Evolutionary conservation across 1,140 invertebrate species (phyloP), one percentile per base, ranked within the genome.

Genomic region (Nylanderia fulva): DNA sequence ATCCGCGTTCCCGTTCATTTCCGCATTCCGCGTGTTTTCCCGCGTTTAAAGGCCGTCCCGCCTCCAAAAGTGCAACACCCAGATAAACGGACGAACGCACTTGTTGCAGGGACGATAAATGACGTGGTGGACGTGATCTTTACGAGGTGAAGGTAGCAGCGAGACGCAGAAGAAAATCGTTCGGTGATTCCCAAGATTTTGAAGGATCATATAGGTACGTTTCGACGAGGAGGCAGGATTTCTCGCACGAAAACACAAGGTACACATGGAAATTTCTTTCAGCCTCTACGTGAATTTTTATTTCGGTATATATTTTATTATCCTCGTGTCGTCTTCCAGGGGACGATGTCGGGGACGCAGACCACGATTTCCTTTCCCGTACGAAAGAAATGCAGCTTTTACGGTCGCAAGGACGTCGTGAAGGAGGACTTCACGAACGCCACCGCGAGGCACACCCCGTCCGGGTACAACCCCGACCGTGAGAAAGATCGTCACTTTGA

Each of bases 401-500:
- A 93, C 36, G 88, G 87, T 5, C 84, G 4, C 1, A 93, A 93
- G 72, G 85, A 87, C n/a, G 71, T 64, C 36, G 21, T 7, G 2
- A 91, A 86, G 29, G 61, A 91, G 79, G 90, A 92, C 79, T 93
- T 91, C 77, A 90, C 83, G 1, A 90, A 91, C 56, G 91, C 90
- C 11, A 86, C 92, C 1, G 88, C 72, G 21, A 88, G 48, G 52
- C 80, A 88, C 36, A 85, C 89, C 18, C 85, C 69, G 5, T 56
- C 68, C 3, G 90, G 29, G 36, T 94, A 93, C 27, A n/a, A 89
- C 86, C 0, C 91, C 93, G 0, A 90, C 83, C 3, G 91, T 93
- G 0, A 93, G 89, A 56, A 94, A 94, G 86, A 80, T 94, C 0
- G 91, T 93, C 71, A 93, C 90, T 7, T 90, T 94, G 9, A 93